Base-by-base conservation (phyloP, 2,797 vertebrate species). In the Channallabes apus region DNA sequence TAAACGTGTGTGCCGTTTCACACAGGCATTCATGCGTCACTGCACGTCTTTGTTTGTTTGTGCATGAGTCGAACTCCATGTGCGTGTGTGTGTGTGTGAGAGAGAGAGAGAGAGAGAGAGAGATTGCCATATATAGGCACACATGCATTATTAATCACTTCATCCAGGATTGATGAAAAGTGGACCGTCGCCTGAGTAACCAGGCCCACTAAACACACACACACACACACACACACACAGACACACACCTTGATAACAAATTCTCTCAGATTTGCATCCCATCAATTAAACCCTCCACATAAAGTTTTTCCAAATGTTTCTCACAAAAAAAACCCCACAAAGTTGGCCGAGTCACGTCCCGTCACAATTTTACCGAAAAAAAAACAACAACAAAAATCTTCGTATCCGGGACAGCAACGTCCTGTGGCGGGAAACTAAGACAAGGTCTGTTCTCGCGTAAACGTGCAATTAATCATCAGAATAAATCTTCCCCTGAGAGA, bases 141-240 rank as follows among this genome's bases (percentile, higher is more conserved):
- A 72, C 84, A 89, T 91, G 86, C 88, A 91, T 90, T 90, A 90
- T 91, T 91, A 86, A 91, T 89, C 88, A 89, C 83, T 85, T 88
- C 80, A 90, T 89, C 86, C 88, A 88, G 87, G 86, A 85, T 87
- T 88, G 89, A 90, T 89, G 85, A 90, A 90, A 90, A 84, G 86
- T 77, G 86, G 79, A 80, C 80, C 77, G 72, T 87, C 85, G 81
- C 86, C 86, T 35, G 59, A 90, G 88, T 85, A 88, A 89, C 88
- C 83, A 32, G 76, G 71, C 64, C 68, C 62, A 82, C 84, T 76
- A 79, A 69, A 69, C 83, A 80, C 86, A 83, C 56, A 29, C 75
- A 84, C 77, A 82, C 59, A 73, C 71, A 18, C 62, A 58, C 75
- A 38, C 86, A 27, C 58, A 69, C 81, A 80, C 86, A 83, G 46